Evolutionary conservation across 1,140 invertebrate genomes (phyloP), one percentile per base, ranked within the genome.

Genomic region (Oscheius sp.): DNA sequence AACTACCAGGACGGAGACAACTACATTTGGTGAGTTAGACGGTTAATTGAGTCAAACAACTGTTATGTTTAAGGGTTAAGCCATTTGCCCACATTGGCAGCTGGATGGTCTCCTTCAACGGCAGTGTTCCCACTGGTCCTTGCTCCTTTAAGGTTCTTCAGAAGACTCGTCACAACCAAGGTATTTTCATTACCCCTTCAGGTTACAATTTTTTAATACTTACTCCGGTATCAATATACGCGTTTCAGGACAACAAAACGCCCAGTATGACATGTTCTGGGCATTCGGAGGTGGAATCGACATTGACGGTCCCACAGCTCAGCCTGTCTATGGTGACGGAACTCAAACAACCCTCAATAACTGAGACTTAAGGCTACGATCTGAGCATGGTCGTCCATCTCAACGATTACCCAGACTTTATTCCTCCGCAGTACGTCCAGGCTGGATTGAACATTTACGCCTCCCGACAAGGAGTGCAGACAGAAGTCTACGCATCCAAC

Each of bases 201-300:
- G 7, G 15, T 58, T 15, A 10, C 52, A 7, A 23, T 58, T 58
- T 58, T 58, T 58, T 58, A n/a, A n/a, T n/a, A n/a, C n/a, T n/a
- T n/a, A n/a, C n/a, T n/a, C 23, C 52, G 10, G 52, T 58, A 10
- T 13, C 15, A 7, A 64, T 59, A 67, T 10, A 15, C 28, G 15
- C 31, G 18, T 23, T 55, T 31, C 38, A n/a, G 67, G 2, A 23
- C 15, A 28, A 23, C 35, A 52, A 20, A 74, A 18, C 32, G 35
- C 26, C n/a, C 64, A 78, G 23, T 67, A 66, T 26, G 73, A 75
- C 28, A 38, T 78, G 1, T 78, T 78, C 73, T 79, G 67, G 66
- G 65, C 61, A 2, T 66, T 68, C 28, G 65, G 76, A 0, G 23
- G 55, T 28, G 34, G 35, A 1, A 46, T 78, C 38, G 35, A 35